Percentiles rank a stretch among this genome's conserved stretches.
Conservation (phyloP, 2,797 vertebrate species). For the Tenualosa ilisha region DNA sequence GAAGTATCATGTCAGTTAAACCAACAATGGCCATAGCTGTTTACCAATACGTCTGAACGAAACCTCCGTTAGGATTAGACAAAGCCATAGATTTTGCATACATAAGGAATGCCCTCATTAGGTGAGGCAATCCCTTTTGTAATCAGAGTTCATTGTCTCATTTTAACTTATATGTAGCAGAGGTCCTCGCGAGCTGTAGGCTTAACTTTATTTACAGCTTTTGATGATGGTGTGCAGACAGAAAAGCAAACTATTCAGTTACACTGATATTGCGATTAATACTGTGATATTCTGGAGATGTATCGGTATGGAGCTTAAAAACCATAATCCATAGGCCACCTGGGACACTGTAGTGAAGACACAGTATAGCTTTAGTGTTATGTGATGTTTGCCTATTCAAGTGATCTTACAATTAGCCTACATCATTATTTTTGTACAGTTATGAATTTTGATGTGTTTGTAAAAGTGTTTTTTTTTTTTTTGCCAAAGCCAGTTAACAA, state of each 20-base stretch:
- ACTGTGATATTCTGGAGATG: neutral
- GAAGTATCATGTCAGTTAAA: neutral
- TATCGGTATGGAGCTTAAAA: neutral
- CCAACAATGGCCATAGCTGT: neutral
- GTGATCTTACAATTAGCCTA: neutral
- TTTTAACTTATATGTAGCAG: neutral
- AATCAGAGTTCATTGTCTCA: constrained; percentile 14
- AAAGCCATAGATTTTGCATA: neutral
- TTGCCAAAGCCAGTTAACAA: neutral
- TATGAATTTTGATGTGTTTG: neutral
- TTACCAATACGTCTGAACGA: neutral
- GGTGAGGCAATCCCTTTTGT: neutral
- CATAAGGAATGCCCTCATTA: neutral
- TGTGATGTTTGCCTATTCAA: neutral
- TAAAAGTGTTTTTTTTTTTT: neutral
- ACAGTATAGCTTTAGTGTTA: neutral
- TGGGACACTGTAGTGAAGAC: neutral
- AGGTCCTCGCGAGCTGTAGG: neutral
- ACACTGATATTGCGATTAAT: no score
- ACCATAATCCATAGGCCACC: neutral
- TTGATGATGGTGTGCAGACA: neutral
- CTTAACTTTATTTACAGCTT: neutral
- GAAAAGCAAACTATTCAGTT: no score
- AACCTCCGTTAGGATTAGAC: neutral
- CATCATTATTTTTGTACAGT: neutral